Conservation (phyloP, 2,113 vertebrate species). For the Neotoma lepida region DNA sequence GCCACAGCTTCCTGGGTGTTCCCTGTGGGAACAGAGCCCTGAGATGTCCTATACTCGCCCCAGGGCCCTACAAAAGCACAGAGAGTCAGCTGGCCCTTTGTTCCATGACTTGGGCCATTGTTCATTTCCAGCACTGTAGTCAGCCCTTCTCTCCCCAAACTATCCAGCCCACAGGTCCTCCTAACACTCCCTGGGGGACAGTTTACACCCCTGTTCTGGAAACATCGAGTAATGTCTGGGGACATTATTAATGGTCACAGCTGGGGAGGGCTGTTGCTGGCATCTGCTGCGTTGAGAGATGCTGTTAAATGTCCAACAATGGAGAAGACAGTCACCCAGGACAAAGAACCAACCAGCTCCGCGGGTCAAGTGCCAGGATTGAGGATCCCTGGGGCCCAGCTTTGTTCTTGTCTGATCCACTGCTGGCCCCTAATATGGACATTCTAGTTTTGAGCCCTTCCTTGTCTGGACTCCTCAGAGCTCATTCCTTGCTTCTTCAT, state of each 20-base stretch:
- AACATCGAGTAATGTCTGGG: neutral
- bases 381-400: neutral
- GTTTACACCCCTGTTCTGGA: neutral
- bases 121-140: neutral
- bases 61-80: neutral
- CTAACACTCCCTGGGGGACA: neutral
- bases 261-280: neutral
- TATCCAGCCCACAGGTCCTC: too few relatives aligned
- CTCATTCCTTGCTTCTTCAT: neutral
- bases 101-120: too few relatives aligned
- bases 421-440: neutral
- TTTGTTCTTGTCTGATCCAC: neutral
- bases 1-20: rapidly evolving
- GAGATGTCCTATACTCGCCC: rapidly evolving
- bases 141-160: neutral
- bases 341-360: neutral
- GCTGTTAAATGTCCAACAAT: rapidly evolving
- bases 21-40: neutral
- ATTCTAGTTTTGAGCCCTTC: neutral
- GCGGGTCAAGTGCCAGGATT: rapidly evolving
- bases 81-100: rapidly evolving
- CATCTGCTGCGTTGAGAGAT: neutral
- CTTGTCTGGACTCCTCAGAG: neutral
- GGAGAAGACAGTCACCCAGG: too few relatives aligned
- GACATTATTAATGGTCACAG: neutral